These are phyloP conservation scores for Phalanger gymnotis DNA, from an alignment of 2,797 vertebrate genomes.

Conservation along the genomic window DNA sequence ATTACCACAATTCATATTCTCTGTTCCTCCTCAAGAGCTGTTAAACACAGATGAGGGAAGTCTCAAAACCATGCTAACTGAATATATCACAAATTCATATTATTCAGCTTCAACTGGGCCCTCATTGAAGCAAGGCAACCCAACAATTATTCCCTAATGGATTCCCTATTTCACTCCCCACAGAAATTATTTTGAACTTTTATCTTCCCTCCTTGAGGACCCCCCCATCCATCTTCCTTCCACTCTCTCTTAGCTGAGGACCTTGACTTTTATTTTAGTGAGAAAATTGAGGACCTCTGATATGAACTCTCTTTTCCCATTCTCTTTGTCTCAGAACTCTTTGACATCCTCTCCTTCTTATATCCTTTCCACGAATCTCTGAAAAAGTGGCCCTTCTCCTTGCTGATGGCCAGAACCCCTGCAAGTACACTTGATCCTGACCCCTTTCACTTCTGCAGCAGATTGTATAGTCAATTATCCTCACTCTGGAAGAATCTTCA, in stretches of 20 bases:
- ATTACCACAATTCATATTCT: not conserved
- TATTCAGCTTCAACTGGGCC: not conserved
- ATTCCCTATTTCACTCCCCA: not conserved
- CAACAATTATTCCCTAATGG: not conserved
- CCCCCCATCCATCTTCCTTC: not conserved
- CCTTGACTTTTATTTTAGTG: not conserved
- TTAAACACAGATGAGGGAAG: not conserved
- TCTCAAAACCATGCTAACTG: not conserved
- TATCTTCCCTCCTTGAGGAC: not conserved
- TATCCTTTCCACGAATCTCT: not conserved
- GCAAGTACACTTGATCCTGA: not conserved
- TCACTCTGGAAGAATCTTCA: not conserved
- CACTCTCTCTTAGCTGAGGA: not conserved
- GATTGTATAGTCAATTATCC: not conserved
- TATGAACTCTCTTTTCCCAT: not conserved
- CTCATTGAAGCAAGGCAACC: not conserved
- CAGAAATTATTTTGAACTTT: not conserved
- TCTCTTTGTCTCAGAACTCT: not conserved
- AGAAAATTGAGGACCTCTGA: not conserved
- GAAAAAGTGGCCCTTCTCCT: not conserved
- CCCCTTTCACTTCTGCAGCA: not conserved
- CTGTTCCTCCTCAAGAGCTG: not conserved
- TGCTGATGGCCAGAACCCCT: not conserved
- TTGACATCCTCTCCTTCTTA: not conserved
- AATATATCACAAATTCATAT: not conserved